These are phyloP conservation scores for Pangasius mekongensis DNA, from an alignment of 2,797 vertebrate species.

Conservation along the genomic window DNA sequence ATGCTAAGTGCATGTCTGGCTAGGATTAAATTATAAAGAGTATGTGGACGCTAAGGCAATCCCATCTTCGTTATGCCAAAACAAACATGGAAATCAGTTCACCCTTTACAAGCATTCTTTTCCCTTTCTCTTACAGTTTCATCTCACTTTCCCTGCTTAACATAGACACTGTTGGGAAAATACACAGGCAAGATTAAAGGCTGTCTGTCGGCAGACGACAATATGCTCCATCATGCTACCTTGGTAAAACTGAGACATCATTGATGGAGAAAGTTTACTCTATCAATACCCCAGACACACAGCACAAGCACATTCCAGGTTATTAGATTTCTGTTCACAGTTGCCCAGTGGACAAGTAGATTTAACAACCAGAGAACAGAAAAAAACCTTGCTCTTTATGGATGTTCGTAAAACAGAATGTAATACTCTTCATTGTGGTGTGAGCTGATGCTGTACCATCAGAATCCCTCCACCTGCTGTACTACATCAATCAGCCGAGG, in stretches of 20 bases:
- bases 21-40: slow-evolving; percentile 38
- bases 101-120: slow-evolving; percentile 41
- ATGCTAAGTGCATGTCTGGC: slow-evolving; percentile 36
- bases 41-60: slow-evolving; percentile 16
- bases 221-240: background rate
- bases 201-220: slow-evolving; percentile 2
- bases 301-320: background rate
- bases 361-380: background rate
- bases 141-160: slow-evolving; percentile 42
- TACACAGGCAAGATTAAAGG: slow-evolving; percentile 57
- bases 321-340: background rate
- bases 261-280: background rate
- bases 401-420: background rate
- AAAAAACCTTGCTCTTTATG: background rate
- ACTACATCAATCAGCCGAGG: background rate
- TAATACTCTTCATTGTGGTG: background rate
- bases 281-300: background rate
- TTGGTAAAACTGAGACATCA: background rate
- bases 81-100: slow-evolving; percentile 60
- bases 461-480: background rate
- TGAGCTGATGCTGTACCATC: background rate
- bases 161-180: slow-evolving; percentile 60
- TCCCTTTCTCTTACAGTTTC: slow-evolving; percentile 30
- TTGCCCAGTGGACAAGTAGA: background rate
- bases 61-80: slow-evolving; percentile 51